Conservation (phyloP, 2,888 invertebrate species). For the Lithophane ornitopus region DNA sequence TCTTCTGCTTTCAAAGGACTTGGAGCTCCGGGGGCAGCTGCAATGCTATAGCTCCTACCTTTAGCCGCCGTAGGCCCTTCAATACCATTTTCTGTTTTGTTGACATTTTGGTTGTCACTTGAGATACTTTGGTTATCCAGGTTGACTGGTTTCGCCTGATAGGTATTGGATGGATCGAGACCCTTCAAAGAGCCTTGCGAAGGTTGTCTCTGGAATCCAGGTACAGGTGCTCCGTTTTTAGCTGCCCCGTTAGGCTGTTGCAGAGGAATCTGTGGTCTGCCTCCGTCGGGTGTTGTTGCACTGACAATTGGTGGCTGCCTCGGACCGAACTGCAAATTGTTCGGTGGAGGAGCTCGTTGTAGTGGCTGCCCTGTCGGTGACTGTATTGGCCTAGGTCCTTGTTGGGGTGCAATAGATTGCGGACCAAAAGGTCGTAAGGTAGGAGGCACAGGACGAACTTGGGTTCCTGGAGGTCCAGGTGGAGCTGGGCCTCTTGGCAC, state of each 20-base stretch:
- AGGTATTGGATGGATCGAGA: constrained; percentile 78
- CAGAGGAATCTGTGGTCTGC: constrained; percentile 72
- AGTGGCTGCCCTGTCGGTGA: constrained; percentile 78
- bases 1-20: constrained; percentile 87
- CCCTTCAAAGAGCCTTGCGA: constrained; percentile 84
- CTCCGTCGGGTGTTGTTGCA: constrained; percentile 82
- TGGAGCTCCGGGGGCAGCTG: constrained; percentile 87
- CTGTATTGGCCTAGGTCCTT: constrained; percentile 79
- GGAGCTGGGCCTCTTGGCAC: constrained; percentile 78
- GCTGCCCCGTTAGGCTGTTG: constrained; percentile 78
- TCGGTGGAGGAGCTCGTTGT: constrained; percentile 87
- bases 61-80: constrained; percentile 86
- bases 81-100: constrained; percentile 82
- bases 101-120: constrained; percentile 79
- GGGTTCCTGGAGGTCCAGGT: constrained; percentile 76
- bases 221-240: constrained; percentile 74
- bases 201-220: constrained; percentile 82
- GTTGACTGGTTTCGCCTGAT: constrained; percentile 85
- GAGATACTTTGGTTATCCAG: constrained; percentile 85
- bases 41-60: constrained; percentile 89
- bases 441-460: constrained; percentile 77
- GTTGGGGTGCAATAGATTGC: constrained; percentile 82
- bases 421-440: constrained; percentile 82
- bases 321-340: constrained; percentile 87
- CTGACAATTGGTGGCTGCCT: constrained; percentile 82